Evolutionary conservation across 2,113 vertebrate genomes (phyloP).

Genomic region (Antennarius striatus): DNA sequence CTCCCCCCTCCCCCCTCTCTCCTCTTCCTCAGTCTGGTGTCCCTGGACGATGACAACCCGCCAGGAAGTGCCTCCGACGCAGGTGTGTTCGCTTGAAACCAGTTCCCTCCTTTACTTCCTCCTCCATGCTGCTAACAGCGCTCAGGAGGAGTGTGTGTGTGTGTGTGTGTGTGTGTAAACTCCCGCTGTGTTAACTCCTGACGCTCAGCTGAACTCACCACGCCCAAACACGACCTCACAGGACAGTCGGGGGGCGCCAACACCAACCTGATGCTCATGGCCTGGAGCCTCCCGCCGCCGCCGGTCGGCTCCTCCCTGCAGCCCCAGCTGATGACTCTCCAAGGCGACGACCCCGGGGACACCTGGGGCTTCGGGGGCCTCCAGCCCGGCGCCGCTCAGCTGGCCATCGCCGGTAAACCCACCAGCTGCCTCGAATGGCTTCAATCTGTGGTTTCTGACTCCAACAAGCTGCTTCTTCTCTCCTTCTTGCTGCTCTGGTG

Average conservation of each 20-base stretch:
- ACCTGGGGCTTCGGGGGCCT: slow-evolving; percentile 40
- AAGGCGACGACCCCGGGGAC: slow-evolving; percentile 10
- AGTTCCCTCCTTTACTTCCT: too few species aligned
- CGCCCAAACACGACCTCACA: slow-evolving; percentile 41
- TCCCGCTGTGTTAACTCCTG: slow-evolving; percentile 9
- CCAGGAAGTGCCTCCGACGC: slow-evolving; percentile 51
- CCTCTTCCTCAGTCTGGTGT: slow-evolving; percentile 73
- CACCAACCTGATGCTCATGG: slow-evolving; percentile 68
- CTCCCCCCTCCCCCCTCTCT: not conserved
- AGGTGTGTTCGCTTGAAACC: slow-evolving; percentile 67
- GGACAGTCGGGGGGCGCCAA: slow-evolving; percentile 29
- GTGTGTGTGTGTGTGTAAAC: not conserved
- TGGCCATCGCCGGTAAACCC: slow-evolving; percentile 64
- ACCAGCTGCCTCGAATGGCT: not conserved
- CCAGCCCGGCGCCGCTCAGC: slow-evolving; percentile 37
- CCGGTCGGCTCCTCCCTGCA: not conserved
- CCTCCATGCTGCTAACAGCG: too few species aligned
- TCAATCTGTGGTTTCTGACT: slow-evolving; percentile 2
- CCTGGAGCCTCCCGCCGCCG: slow-evolving; percentile 29
- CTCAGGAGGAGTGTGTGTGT: too few species aligned
- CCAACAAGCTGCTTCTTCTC: slow-evolving; percentile 8
- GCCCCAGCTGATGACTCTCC: not conserved
- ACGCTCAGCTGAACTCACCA: slow-evolving; percentile 19
- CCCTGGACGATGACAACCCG: slow-evolving; percentile 78
- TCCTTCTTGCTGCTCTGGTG: slow-evolving; percentile 3